phyloP scores from a whole-genome alignment of 2,113 vertebrate genomes.

The Alexandromys fortis region DNA sequence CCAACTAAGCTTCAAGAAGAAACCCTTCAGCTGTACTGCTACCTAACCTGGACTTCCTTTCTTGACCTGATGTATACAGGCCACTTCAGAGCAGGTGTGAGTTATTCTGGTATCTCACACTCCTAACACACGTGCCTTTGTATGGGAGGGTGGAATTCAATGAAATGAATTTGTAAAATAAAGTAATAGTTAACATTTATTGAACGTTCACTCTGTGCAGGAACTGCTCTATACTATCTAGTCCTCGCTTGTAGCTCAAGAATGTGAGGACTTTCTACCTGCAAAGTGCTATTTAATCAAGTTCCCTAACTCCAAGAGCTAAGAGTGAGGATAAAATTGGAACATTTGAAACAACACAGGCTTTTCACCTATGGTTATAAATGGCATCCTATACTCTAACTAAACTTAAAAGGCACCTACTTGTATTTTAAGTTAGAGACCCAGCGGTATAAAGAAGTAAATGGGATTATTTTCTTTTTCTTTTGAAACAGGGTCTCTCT shows the following conservation, averaged over 20 bases:
- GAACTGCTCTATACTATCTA: conserved; percentile 34
- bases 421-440: neutral
- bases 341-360: neutral
- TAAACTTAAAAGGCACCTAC: neutral
- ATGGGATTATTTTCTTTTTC: neutral
- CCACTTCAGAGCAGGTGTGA: neutral
- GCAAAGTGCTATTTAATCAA: neutral
- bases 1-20: conserved; percentile 74
- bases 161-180: conserved; percentile 54
- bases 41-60: conserved; percentile 1
- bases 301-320: neutral
- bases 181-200: conserved; percentile 26
- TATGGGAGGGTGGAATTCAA: conserved; percentile 36
- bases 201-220: neutral
- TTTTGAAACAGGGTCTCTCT: neutral
- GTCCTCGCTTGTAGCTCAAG: conserved; percentile 33
- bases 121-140: conserved; percentile 21
- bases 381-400: neutral
- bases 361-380: neutral
- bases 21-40: neutral
- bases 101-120: neutral
- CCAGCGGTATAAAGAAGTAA: neutral
- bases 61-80: neutral
- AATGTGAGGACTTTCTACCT: conserved; percentile 7
- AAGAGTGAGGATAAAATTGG: neutral